A percentile compares a stretch with the other conserved stretches of the same genome.
Conservation (phyloP, 1,140 invertebrate genomes). For the Drosophila ironensis region DNA sequence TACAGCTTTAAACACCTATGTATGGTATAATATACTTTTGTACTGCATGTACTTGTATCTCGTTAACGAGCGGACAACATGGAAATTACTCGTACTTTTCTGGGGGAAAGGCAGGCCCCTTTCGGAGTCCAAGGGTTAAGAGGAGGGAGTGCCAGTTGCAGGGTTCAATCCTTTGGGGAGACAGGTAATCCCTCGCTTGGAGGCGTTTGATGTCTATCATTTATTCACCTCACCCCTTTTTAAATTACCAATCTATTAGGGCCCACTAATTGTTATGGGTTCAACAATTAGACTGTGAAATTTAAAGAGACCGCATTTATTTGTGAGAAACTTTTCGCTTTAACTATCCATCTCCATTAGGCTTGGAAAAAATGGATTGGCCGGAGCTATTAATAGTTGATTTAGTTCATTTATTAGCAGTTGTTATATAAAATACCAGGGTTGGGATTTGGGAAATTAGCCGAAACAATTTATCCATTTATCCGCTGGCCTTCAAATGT, state of each 20-base stretch:
- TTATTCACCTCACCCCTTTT: neutral
- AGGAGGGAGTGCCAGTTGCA: too few relatives aligned
- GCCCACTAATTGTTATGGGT: neutral
- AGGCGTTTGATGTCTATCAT: neutral
- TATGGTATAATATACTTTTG: conserved; percentile 34
- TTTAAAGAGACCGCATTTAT: neutral
- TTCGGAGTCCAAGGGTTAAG: neutral
- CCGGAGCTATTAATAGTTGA: neutral
- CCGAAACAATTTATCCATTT: too few relatives aligned
- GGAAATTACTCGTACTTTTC: conserved; percentile 62
- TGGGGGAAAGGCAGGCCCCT: neutral
- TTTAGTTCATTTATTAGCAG: neutral
- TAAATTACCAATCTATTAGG: neutral
- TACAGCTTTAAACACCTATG: conserved; percentile 22
- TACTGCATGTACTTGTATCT: conserved; percentile 55
- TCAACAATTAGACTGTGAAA: neutral
- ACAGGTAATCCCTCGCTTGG: too few relatives aligned
- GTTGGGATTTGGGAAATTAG: too few relatives aligned
- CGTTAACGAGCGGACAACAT: conserved; percentile 44
- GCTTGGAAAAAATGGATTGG: neutral
- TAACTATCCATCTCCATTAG: neutral
- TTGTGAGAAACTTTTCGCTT: neutral
- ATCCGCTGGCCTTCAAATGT: too few relatives aligned
- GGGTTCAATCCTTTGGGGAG: too few relatives aligned
- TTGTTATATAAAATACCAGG: neutral